phyloP scores from a whole-genome alignment of 2,113 vertebrate species.

The Dermatemys mawii region DNA sequence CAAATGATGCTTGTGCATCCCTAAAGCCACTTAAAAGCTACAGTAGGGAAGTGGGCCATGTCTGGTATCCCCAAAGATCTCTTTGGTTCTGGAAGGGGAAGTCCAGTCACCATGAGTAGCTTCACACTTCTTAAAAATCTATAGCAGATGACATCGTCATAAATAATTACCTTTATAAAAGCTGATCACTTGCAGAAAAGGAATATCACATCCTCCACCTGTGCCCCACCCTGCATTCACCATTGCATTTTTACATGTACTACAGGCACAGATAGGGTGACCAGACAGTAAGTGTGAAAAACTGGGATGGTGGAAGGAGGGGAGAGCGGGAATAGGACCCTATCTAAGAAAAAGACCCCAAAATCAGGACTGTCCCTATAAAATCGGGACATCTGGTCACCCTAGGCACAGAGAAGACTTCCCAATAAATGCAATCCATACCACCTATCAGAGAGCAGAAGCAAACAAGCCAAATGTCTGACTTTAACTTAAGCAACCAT shows the following conservation, averaged over 20 bases:
- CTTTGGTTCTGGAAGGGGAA: neutral
- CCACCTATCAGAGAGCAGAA: neutral
- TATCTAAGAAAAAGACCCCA: too few relatives aligned
- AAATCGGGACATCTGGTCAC: too few relatives aligned
- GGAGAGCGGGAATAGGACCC: too few relatives aligned
- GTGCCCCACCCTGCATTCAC: neutral
- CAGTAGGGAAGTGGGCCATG: accelerated
- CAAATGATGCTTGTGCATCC: neutral
- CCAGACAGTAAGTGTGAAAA: too few relatives aligned
- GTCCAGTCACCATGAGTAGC: accelerated
- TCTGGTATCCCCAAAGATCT: neutral
- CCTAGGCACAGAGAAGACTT: neutral
- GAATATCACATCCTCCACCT: neutral
- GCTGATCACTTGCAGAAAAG: neutral
- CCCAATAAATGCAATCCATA: neutral
- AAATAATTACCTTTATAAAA: neutral
- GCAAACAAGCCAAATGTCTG: neutral
- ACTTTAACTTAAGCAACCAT: neutral
- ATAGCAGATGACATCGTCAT: neutral
- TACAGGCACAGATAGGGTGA: too few relatives aligned
- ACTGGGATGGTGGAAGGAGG: too few relatives aligned
- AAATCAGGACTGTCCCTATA: too few relatives aligned
- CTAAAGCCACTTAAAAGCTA: neutral
- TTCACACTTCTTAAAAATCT: accelerated
- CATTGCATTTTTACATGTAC: neutral